Evolutionary conservation across 1,140 invertebrate genomes (phyloP), one percentile per base, ranked within the genome.

Genomic region (Sycophila sp.): DNA sequence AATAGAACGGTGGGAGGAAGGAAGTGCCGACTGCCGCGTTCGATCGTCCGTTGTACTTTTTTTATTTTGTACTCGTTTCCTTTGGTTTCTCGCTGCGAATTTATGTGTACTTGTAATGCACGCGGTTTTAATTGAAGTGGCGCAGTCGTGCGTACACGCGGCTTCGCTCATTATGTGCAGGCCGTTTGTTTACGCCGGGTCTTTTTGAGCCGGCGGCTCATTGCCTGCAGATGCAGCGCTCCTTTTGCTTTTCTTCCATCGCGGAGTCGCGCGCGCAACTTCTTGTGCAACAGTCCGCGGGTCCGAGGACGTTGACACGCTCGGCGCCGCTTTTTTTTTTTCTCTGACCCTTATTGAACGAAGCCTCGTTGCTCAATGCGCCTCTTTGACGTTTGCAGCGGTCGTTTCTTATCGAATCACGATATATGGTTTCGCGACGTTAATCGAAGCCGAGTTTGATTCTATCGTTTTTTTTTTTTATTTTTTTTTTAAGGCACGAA

Each of bases 151-250:
- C 22, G 45, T 24, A 38, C 19, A 38, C 26, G 34, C 28, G 60
- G 10, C 17, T 36, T 55, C 53, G 53, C 22, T 38, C 49, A 49
- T 68, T 36, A n/a, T n/a, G n/a, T n/a, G n/a, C n/a, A n/a, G n/a
- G n/a, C n/a, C n/a, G 51, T 66, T 69, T 69, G 45, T 40, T 69
- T 69, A 60, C 32, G 30, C 32, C 53, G 19, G n/a, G 40, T 11
- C 58, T 3, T 24, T 58, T 67, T 15, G 40, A 30, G 1, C 30
- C 42, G 42, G n/a, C n/a, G 28, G 19, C 4, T 51, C 55, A 69
- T 55, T 24, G 36, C 11, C 34, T 55, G 28, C 49, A 69, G 47
- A 63, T 63, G 58, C 19, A 40, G 42, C 55, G 42, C 38, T 11
- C 19, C 32, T 10, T 22, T 47, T 22, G n/a, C n/a, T n/a, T n/a